Base-by-base conservation (phyloP, 2,113 vertebrate genomes). In the Mohoua ochrocephala region DNA sequence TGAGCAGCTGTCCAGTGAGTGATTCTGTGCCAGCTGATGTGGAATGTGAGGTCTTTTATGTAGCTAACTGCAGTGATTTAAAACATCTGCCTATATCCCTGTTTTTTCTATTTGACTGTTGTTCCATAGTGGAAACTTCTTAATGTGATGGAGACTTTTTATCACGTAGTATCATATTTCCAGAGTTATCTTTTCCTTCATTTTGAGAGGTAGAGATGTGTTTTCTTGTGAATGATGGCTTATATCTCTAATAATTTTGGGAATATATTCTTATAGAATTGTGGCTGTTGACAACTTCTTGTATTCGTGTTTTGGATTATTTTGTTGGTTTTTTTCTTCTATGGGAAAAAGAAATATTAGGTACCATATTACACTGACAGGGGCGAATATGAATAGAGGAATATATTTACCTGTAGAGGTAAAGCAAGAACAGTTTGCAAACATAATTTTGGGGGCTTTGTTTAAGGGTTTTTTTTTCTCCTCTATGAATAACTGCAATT, bases 11-110 rank as follows among this genome's bases (percentile, higher is more conserved):
- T 89, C 87, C 83, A 57, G 21, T 53, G 78, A 88, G 54, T 70
- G 84, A 96, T 94, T 88, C 73, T 92, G 89, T 94, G 84, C 87
- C 86, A 91, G 82, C 42, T 91, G 75, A 86, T 59, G 45, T 78
- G 91, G 79, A 91, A 95, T 92, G 77, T 79, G 78, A 83, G 94
- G 84, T 64, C 57, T 89, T 92, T 92, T 33, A 61, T 87, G 78
- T 91, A 93, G 91, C 65, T 92, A 69, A 82, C 89, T 81, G 35
- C 64, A 84, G 50, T 70, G 69, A 87, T 92, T 88, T 76, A 92
- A 95, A 94, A 89, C 77, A 93, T 93, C 74, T 96, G 84, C 71
- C 68, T 22, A 3, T 42, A 50, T 42, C 10, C 24, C 39, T 89
- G 52, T 10, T 80, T 85, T 53, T 69, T 65, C 45, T 87, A 6